Evolutionary conservation across 2,888 invertebrate species (phyloP).

Genomic region (Serrognathus titanus): DNA sequence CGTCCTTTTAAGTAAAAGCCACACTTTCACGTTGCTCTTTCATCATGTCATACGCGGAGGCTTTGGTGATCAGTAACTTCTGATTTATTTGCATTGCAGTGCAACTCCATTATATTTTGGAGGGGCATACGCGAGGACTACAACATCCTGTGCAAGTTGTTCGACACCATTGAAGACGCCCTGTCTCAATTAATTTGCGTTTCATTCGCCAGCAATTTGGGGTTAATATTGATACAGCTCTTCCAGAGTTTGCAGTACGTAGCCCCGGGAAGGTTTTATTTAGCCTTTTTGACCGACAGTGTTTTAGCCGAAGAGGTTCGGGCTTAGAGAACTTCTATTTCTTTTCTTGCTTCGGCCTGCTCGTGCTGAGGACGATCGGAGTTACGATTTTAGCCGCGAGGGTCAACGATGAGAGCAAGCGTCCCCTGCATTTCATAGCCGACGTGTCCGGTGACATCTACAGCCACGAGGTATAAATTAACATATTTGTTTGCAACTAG

Average conservation of each 20-base stretch:
- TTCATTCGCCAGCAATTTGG: conserved; percentile 8
- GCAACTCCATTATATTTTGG: not conserved
- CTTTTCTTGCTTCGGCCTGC: conserved; percentile 4
- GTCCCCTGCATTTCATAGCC: not conserved
- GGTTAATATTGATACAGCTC: conserved; percentile 9
- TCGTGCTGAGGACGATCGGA: conserved; percentile 1
- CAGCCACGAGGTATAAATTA: conserved; percentile 1
- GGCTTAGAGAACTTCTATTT: conserved; percentile 6
- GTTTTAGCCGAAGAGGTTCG: conserved; percentile 1
- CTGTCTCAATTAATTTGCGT: conserved; percentile 5
- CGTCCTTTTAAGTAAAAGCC: too few species aligned
- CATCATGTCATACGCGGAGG: too few species aligned
- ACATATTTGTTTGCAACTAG: too few species aligned
- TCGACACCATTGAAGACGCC: not conserved
- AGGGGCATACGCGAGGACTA: conserved; percentile 6
- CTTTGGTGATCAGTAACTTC: too few species aligned
- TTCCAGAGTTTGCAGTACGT: conserved; percentile 8
- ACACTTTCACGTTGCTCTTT: too few species aligned
- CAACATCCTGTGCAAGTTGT: conserved; percentile 1
- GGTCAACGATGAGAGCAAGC: conserved; percentile 3
- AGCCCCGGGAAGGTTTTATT: not conserved
- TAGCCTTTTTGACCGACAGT: not conserved
- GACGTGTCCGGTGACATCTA: not conserved
- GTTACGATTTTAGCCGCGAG: conserved; percentile 5
- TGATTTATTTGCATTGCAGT: not conserved